Conservation (phyloP, 2,797 vertebrate species). For the Peromyscus nudipes region DNA sequence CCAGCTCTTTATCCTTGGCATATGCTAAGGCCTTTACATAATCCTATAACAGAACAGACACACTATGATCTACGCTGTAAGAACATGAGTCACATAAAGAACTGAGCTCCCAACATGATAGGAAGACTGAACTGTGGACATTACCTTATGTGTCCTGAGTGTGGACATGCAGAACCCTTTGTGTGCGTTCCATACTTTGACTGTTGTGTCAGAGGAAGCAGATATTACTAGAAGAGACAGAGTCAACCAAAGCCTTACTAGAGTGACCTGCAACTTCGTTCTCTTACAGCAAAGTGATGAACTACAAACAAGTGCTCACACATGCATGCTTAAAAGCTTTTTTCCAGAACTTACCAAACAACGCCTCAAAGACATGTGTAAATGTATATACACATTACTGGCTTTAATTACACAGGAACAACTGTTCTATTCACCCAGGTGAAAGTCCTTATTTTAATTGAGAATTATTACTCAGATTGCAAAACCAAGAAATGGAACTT, state of each 20-base stretch:
- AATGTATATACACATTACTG: neutral
- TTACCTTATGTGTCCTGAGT: slow-evolving; percentile 98
- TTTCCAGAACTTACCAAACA: neutral
- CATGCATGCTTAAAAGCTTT: neutral
- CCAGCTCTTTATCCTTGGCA: slow-evolving; percentile 99
- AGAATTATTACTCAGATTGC: slow-evolving; percentile 28
- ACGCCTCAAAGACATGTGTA: neutral
- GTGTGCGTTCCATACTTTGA: slow-evolving; percentile 99
- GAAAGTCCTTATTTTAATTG: neutral
- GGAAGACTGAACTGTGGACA: neutral
- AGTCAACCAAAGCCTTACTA: slow-evolving; percentile 37
- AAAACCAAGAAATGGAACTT: slow-evolving; percentile 38
- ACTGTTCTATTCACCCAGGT: neutral
- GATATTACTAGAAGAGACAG: slow-evolving; percentile 95
- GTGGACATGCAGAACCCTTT: slow-evolving; percentile 99
- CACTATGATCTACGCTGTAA: neutral
- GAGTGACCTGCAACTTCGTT: slow-evolving; percentile 23
- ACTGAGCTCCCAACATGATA: neutral
- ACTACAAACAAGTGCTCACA: slow-evolving; percentile 18
- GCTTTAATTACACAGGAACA: slow-evolving; percentile 50
- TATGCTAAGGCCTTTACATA: slow-evolving; percentile 99
- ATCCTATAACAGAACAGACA: slow-evolving; percentile 89
- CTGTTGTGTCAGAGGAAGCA: slow-evolving; percentile 98
- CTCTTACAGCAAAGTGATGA: neutral
- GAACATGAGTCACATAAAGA: neutral